Evolutionary conservation across 2,797 vertebrate species (phyloP).

Genomic region (Gallinago stenura): DNA sequence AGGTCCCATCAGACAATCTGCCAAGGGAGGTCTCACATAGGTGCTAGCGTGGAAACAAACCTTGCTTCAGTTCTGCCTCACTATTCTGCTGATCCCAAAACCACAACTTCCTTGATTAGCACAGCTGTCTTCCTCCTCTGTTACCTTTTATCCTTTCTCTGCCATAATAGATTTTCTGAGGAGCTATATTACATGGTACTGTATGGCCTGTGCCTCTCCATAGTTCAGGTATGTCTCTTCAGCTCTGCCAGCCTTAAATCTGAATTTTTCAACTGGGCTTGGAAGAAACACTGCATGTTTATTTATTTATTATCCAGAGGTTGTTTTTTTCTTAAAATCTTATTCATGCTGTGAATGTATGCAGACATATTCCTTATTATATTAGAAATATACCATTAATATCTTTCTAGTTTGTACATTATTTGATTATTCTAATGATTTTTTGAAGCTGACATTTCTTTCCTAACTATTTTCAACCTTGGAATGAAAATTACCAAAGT

Average conservation of each 20-base stretch:
- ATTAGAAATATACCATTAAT: background rate
- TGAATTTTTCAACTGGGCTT: background rate
- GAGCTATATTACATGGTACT: background rate
- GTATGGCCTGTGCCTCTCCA: background rate
- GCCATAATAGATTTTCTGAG: background rate
- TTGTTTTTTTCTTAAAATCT: background rate
- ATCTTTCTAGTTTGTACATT: background rate
- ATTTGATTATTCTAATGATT: background rate
- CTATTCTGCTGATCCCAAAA: background rate
- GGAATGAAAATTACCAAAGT: background rate
- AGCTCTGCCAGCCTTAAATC: background rate
- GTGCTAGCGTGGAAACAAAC: background rate
- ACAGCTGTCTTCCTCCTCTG: background rate
- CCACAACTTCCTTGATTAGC: background rate
- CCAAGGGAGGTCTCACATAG: slow-evolving; percentile 41
- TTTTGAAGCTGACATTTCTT: slow-evolving; percentile 12
- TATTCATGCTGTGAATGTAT: background rate
- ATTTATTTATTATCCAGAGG: background rate
- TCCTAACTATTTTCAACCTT: background rate
- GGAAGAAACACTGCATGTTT: background rate
- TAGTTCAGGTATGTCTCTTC: background rate
- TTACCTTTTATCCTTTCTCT: background rate
- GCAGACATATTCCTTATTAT: background rate
- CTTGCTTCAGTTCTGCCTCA: background rate
- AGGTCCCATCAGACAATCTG: slow-evolving; percentile 58